A percentile compares a stretch with the other conserved stretches of the same genome.
These are phyloP conservation scores for Glaucidium brasilianum DNA, from an alignment of 2,113 vertebrate species.

Conservation along the genomic window DNA sequence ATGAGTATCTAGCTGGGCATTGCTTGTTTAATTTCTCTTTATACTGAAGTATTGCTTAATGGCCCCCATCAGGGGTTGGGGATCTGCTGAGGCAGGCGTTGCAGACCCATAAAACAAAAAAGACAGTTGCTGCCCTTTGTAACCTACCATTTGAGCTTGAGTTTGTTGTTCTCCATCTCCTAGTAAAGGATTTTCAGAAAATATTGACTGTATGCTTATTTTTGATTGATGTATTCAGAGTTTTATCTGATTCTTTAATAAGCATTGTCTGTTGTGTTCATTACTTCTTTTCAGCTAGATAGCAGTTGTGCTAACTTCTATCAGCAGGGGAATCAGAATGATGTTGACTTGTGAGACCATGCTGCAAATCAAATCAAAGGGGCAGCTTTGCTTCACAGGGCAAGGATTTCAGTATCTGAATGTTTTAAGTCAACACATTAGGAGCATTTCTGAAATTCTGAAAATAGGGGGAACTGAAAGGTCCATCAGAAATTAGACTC, in stretches of 20 bases:
- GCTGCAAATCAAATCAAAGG: constrained; percentile 13
- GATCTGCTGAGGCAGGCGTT: not conserved
- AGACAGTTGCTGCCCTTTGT: not conserved
- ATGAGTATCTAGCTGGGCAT: not conserved
- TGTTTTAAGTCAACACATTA: not conserved
- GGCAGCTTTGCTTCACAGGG: not conserved
- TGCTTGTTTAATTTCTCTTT: not conserved
- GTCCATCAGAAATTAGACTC: not conserved
- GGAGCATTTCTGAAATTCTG: not conserved
- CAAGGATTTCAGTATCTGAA: not conserved
- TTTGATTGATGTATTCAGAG: not conserved
- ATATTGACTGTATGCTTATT: not conserved
- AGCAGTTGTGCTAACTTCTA: not conserved
- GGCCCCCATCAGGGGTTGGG: not conserved
- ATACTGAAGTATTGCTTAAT: not conserved
- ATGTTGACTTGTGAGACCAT: not conserved
- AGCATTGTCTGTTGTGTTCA: not conserved
- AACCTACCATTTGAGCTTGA: not conserved
- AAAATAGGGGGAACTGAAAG: not conserved
- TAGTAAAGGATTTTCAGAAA: not conserved
- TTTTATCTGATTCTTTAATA: not conserved
- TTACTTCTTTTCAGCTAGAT: not conserved
- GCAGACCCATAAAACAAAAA: not conserved
- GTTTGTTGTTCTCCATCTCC: not conserved
- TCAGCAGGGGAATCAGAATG: not conserved